phyloP scores from a whole-genome alignment of 2,797 vertebrate species.

The Cuniculus paca region DNA sequence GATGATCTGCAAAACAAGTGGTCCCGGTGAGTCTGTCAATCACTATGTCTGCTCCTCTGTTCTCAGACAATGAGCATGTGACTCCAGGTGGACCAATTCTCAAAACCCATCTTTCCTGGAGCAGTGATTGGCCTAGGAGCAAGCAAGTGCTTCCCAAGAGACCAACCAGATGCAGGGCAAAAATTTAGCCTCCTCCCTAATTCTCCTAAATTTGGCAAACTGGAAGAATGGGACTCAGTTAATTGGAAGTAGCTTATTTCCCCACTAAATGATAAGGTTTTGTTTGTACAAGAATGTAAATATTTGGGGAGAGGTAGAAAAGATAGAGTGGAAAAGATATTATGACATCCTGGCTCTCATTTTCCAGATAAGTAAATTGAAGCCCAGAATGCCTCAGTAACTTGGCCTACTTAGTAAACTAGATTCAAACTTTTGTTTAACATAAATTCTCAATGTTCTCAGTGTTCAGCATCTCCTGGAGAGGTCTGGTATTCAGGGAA shows the following conservation, averaged over 20 bases:
- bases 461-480: not conserved
- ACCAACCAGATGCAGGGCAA: not conserved
- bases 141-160: not conserved
- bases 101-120: not conserved
- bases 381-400: not conserved
- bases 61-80: not conserved
- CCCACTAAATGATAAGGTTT: not conserved
- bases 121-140: not conserved
- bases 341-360: not conserved
- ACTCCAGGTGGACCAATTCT: not conserved
- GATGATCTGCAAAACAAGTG: not conserved
- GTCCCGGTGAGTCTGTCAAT: not conserved
- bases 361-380: slow-evolving; percentile 25
- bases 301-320: not conserved
- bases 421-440: not conserved
- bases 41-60: not conserved
- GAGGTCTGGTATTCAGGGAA: not conserved
- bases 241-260: not conserved
- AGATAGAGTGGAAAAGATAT: not conserved
- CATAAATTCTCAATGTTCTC: not conserved
- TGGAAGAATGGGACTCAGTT: not conserved
- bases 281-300: not conserved
- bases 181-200: not conserved
- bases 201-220: not conserved
- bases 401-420: not conserved